Base-by-base conservation (phyloP, 2,113 vertebrate species). In the Lasiurus cinereus region DNA sequence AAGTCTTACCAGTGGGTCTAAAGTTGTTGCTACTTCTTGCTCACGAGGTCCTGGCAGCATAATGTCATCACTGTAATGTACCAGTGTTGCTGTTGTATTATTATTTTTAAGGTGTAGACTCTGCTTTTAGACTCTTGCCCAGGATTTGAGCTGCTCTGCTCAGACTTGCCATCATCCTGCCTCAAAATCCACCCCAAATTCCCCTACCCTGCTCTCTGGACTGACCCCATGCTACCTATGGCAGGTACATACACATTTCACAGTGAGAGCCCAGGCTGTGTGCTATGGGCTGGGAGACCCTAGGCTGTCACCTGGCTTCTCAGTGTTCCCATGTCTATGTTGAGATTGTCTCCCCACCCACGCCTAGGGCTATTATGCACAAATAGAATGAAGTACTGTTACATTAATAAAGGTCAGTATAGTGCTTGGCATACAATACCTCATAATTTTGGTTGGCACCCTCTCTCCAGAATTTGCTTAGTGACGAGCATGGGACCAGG, bases 391-490 rank as follows among this genome's bases (percentile, higher is more conserved):
- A 77, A 52, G 48, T 72, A 21, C 59, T 27, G 24, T 62, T 27
- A 7, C 59, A 15, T 70, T 62, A 62, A 67, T 56, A 29, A 24
- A 90, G 79, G 24, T 21, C 6, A n/a, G 9, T 4, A 9, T 15
- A 22, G 46, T 24, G 52, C 48, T 78, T 39, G 87, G 73, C 62
- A 33, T 36, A 18, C 70, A 77, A 83, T 15, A 69, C 36, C 52
- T 46, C 43, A 1, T 83, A 29, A 29, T 16, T 77, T 46, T 90
- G 39, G 12, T 7, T 74, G 62, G 70, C 46, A 18, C 27, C 29
- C 7, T 77, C 48, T 77, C 33, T 92, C 73, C 43, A 36, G 80
- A 77, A 48, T 80, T 76, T 86, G 29, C 69, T 72, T 91, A 36
- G 80, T 52, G 62, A 22, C 78, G 54, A 83, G 19, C 69, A 43